These are phyloP conservation scores for Peromyscus aztecus DNA, from an alignment of 2,797 vertebrate genomes.

Conservation along the genomic window DNA sequence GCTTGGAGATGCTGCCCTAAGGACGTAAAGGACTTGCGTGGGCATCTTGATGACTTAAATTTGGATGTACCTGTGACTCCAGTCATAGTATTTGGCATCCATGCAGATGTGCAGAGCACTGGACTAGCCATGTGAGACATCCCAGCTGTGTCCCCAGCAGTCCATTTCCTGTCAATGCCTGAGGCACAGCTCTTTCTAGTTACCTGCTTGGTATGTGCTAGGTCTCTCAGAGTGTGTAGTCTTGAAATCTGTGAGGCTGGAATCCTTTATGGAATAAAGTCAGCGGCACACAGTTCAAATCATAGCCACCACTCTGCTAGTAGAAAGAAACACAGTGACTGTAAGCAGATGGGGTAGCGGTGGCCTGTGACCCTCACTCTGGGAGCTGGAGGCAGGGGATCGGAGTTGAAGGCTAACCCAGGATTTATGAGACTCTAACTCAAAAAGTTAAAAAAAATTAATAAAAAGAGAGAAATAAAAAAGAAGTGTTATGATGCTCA, in stretches of 20 bases:
- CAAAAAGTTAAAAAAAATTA: neutral
- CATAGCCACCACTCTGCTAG: neutral
- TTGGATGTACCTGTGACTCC: neutral
- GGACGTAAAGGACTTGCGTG: neutral
- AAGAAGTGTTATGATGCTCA: neutral
- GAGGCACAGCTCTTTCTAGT: neutral
- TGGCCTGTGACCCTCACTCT: neutral
- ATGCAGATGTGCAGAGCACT: neutral
- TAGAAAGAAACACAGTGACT: constrained; percentile 28
- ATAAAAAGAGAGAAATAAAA: neutral
- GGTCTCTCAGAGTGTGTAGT: constrained; percentile 71
- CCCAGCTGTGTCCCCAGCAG: neutral
- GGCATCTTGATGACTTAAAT: neutral
- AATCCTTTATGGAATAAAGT: constrained; percentile 62
- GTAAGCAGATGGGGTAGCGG: neutral
- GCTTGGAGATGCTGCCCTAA: neutral
- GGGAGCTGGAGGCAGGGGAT: neutral
- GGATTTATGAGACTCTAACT: neutral
- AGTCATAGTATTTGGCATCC: neutral
- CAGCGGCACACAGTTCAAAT: constrained; percentile 44
- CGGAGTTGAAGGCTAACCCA: neutral
- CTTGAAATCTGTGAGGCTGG: constrained; percentile 42
- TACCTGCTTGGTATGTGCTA: neutral
- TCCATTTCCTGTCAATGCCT: constrained; percentile 24
- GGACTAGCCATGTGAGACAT: constrained; percentile 51